These are phyloP conservation scores for Calidris pugnax DNA, from an alignment of 2,113 vertebrate species.

Conservation along the genomic window DNA sequence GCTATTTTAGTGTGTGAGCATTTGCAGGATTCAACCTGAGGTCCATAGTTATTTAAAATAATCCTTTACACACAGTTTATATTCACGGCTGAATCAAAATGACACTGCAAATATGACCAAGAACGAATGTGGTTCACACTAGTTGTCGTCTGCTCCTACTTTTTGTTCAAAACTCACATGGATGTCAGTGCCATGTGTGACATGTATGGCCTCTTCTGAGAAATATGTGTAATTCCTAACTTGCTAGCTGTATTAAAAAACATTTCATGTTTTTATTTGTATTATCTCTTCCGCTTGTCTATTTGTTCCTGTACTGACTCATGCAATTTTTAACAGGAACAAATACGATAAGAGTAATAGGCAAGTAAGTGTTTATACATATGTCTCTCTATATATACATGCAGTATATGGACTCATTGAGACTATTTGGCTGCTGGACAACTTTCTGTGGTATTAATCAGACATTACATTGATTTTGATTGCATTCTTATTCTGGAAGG, in stretches of 20 bases:
- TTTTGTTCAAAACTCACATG: not conserved
- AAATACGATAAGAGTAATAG: constrained; percentile 62
- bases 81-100: not conserved
- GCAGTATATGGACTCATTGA: constrained; percentile 16
- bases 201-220: not conserved
- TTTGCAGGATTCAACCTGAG: not conserved
- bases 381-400: not conserved
- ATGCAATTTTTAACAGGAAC: constrained; percentile 65
- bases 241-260: not conserved
- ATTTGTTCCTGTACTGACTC: constrained; percentile 71
- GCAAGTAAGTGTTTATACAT: not conserved
- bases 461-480: constrained; percentile 50
- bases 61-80: not conserved
- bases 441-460: constrained; percentile 51
- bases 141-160: not conserved
- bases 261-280: constrained; percentile 33
- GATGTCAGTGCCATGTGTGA: not conserved
- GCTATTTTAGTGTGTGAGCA: not conserved
- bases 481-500: constrained; percentile 47
- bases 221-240: not conserved
- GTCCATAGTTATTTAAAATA: not conserved
- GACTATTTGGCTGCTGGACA: constrained; percentile 37
- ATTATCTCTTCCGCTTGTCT: constrained; percentile 54
- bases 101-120: not conserved
- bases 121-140: not conserved